These are phyloP conservation scores for Rhyzopertha dominica DNA, from an alignment of 1,140 invertebrate genomes.

Conservation along the genomic window DNA sequence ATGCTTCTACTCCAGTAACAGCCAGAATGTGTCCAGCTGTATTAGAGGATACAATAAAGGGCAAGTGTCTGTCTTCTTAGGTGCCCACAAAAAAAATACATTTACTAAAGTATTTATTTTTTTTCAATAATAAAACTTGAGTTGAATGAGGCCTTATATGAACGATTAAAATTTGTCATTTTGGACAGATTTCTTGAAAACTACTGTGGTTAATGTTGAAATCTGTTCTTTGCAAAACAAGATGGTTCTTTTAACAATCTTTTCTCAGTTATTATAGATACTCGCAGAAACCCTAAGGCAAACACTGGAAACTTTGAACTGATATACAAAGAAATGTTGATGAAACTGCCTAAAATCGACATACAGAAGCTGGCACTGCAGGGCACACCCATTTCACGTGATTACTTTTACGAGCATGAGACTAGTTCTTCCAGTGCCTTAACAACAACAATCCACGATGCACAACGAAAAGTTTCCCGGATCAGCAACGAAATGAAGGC, in stretches of 20 bases:
- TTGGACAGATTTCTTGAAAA: background rate
- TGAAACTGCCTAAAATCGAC: conserved; percentile 1
- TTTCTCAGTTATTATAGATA: conserved; percentile 55
- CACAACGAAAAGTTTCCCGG: conserved; percentile 21
- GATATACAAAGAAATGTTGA: conserved; percentile 31
- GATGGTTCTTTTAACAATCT: background rate
- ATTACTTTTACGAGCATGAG: conserved; percentile 22
- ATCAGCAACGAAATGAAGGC: conserved; percentile 35
- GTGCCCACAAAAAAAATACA: background rate
- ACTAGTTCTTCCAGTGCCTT: background rate
- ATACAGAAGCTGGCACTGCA: conserved; percentile 15
- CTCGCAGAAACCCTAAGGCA: conserved; percentile 46
- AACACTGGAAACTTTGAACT: conserved; percentile 55
- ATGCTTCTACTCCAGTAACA: conserved; percentile 76
- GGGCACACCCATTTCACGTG: conserved; percentile 13
- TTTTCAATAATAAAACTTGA: background rate
- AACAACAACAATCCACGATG: conserved; percentile 13
- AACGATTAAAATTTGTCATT: background rate
- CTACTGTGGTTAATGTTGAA: background rate
- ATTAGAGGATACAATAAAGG: conserved; percentile 84
- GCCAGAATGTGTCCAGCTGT: conserved; percentile 74
- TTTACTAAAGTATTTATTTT: conserved; percentile 7
- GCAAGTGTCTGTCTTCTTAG: conserved; percentile 46
- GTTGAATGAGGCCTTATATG: background rate
- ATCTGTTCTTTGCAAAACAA: too few species aligned